phyloP scores from a whole-genome alignment of 2,113 vertebrate species.

The Elephantulus edwardii region DNA sequence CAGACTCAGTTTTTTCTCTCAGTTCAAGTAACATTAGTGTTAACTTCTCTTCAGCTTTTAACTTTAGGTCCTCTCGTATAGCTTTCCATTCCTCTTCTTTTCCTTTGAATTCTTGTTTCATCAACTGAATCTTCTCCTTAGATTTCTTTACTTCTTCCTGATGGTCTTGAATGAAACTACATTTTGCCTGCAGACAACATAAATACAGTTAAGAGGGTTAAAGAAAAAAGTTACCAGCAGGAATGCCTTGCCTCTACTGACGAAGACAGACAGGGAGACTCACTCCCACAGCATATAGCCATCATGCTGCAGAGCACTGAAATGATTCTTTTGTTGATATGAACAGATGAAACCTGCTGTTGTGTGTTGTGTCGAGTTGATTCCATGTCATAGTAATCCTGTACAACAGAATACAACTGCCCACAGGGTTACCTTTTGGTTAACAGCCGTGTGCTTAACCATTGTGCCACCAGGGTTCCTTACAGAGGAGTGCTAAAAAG shows the following conservation, averaged over 20 bases:
- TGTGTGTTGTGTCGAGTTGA: neutral
- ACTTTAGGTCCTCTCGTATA: conserved; percentile 57
- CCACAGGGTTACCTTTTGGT: neutral
- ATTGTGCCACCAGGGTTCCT: neutral
- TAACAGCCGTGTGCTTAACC: neutral
- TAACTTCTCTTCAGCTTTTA: conserved; percentile 76
- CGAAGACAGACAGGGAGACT: neutral
- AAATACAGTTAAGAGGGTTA: neutral
- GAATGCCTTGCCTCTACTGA: neutral
- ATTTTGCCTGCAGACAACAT: conserved; percentile 80
- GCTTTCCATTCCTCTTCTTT: conserved; percentile 81
- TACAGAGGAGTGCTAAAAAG: neutral
- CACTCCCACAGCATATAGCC: neutral
- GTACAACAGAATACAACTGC: neutral
- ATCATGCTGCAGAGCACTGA: neutral
- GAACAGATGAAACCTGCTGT: neutral
- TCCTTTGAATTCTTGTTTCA: conserved; percentile 73
- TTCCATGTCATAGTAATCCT: neutral
- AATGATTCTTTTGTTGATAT: neutral
- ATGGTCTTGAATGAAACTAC: conserved; percentile 80
- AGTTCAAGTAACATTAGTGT: conserved; percentile 56
- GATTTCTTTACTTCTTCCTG: conserved; percentile 72
- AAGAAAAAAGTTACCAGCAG: neutral
- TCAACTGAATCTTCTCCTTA: conserved; percentile 77
- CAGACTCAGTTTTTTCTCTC: conserved; percentile 73